Evolutionary conservation across 2,113 vertebrate genomes (phyloP), one percentile per base, ranked within the genome.

Genomic region (Mormoops blainvillei): DNA sequence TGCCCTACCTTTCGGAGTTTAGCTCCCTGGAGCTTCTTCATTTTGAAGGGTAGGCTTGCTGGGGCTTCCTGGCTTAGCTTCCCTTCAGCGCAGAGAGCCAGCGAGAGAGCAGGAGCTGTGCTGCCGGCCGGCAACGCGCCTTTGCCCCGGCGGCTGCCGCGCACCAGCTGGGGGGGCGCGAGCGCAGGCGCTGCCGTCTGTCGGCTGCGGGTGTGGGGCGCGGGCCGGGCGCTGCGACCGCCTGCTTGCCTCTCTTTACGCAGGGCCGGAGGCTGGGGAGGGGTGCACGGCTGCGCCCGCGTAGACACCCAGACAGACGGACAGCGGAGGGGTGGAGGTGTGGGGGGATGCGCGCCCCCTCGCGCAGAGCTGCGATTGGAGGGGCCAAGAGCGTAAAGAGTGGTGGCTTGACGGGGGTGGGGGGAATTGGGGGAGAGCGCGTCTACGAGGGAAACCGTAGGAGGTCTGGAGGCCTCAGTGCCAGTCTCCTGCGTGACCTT

Each of bases 1-100:
- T 1, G 85, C 93, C 97, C 97, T 98, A 99, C 99, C 99, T 99
- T 96, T 76, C 97, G 98, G 76, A 98, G 98, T 97, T 98, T 98
- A 96, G 98, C 98, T 96, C 96, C 98, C 97, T 98, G 98, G 96
- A 98, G 97, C 98, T 97, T 98, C 98, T 98, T 98, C 99, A 99
- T 99, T 93, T 87, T 38, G 92, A 89, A 97, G 97, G 92, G 58
- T 97, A n/a, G 97, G 97, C n/a, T 97, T 97, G 97, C 98, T 92
- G 97, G 83, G 96, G 63, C 74, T 68, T n/a, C n/a, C 58, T 8
- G 12, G 77, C 87, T 50, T 6, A 74, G 48, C 74, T 96, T 54
- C 80, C 41, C 36, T 18, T 43, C 76, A 33, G 52, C 63, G 52
- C 84, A 19, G 74, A 58, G 85, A 81, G 56, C 52, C 18, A 74